Base-by-base conservation (phyloP, 2,797 vertebrate genomes). In the Intellagama lesueurii region DNA sequence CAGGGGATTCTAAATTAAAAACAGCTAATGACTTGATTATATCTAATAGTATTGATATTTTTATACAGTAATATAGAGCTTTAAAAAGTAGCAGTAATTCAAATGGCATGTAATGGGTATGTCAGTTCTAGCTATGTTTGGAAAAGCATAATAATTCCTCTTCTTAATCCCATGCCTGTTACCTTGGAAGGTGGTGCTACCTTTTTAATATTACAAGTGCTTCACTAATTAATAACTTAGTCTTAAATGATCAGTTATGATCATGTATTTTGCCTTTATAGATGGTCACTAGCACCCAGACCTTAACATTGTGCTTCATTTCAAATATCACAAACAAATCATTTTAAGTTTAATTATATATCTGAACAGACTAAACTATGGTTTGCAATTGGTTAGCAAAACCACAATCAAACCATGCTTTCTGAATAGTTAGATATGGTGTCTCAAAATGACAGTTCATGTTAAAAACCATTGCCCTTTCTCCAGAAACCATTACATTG, bases 11-110 rank as follows among this genome's bases (percentile, higher is more conserved):
- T 94, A 95, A 95, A 96, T 68, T 93, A 89, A 81, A 90, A 90
- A 94, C 88, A 91, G 92, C 93, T 91, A 90, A 91, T 96, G 94
- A 94, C 93, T 95, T 95, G 92, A 96, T 96, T 93, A 93, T 92
- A 94, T 87, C 88, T 92, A 91, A 95, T 82, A 87, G 87, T 94
- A 89, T 94, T 91, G 81, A 81, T 96, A 94, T 94, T 95, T 96
- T 97, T 96, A 94, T 93, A 94, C 82, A 90, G 93, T 88, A 92
- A 93, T 93, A 83, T 68, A 82, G 60, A 90, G 49, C 72, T 77
- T 81, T 90, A 91, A 86, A 91, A 89, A 92, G 75, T 75, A 93
- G 79, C 90, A 92, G 89, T 93, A 92, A 96, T 87, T 85, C 96
- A 93, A 92, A 91, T 95, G 92, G 95, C 95, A 96, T 96, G 95